Base-by-base conservation (phyloP, 37 sponge, comb jelly and placozoan species). In the Eunapius fragilis region DNA sequence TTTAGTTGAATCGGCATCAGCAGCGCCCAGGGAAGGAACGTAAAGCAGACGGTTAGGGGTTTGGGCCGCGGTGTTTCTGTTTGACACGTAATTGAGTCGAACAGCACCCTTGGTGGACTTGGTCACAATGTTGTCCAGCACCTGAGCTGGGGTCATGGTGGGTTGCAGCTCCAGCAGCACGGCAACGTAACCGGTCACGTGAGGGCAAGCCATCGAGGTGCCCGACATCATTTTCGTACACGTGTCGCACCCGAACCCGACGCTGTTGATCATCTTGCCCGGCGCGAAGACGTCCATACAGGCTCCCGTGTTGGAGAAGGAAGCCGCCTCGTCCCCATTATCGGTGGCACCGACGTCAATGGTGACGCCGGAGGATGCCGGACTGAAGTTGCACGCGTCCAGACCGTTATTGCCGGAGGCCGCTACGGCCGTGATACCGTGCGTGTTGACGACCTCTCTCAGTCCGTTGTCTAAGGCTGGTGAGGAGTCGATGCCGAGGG, bases 121-220 rank as follows among this genome's bases (percentile, higher is more conserved):
- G 2, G 75, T 2, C 27, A 94, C 71, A 73, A 94, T 37, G 58
- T 25, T 77, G 67, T 85, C 26, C 78, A 88, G 90, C 25, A 90
- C 82, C 14, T 94, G 69, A 0, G 36, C 13, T 14, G 94, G 82
- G 0, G 86, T 37, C 34, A 80, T 36, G 2, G 75, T 48, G 27
- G 81, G 81, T 30, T 84, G 22, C 25, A 87, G 72, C 71, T 80
- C 37, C 26, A 88, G 14, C 7, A 94, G 23, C 28, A 94, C 72
- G 31, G 94, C 94, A 72, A 85, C 88, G 49, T 78, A 86, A 31
- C 94, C 94, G 73, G 89, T 83, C 36, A 74, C 94, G 74, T 94
- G 94, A 24, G 94, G 94, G 49, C 78, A 41, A 12, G 94, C 91
- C 94, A 94, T 94, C 27, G 94, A 94, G 3, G 94, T 94, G 11